Evolutionary conservation across 2,113 vertebrate genomes (phyloP), one percentile per base, ranked within the genome.

Genomic region (Pachycephala philippinensis): DNA sequence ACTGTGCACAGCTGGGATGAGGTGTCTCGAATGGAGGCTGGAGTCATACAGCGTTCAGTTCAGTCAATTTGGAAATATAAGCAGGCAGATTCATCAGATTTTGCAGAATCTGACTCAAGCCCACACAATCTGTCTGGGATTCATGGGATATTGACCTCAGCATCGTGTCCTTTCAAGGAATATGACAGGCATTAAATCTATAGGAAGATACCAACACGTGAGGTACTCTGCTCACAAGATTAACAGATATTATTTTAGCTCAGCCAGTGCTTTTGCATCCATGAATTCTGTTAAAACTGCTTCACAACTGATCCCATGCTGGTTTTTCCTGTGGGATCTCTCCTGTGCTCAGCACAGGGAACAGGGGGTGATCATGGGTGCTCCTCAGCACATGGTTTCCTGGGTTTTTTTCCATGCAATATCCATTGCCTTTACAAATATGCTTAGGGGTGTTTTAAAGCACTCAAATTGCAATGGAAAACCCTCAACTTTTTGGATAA

Each of bases 321-420:
- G 22, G 0, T 56, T 93, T 87, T 69, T 93, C 31, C 59, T 52
- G 28, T 5, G 42, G 81, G 47, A 75, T 75, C 44, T 75, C 65
- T 83, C 65, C 57, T 17, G 42, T 28, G 8, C 13, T 31, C 64
- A 63, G 71, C 13, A 4, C 42, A 57, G 37, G 49, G 47, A 84
- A 70, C 14, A 49, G 33, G 27, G 27, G 45, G 60, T 1, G 2
- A 65, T 11, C 45, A 10, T 0, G 8, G 13, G 35, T 1, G 0
- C 54, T 69, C 44, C 59, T 80, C 66, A 9, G 27, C 2, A 23
- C 8, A 6, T 1, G 9, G 27, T 5, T 85, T 54, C 77, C 12
- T 60, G n/a, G 20, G 9, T 68, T 75, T 82, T 82, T 89, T 82
- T 63, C 72, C 49, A 37, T 0, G 23, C 57, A 71, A 53, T 9